These are phyloP conservation scores for Metaphire vulgaris DNA, from an alignment of 1,140 invertebrate species.

Conservation along the genomic window DNA sequence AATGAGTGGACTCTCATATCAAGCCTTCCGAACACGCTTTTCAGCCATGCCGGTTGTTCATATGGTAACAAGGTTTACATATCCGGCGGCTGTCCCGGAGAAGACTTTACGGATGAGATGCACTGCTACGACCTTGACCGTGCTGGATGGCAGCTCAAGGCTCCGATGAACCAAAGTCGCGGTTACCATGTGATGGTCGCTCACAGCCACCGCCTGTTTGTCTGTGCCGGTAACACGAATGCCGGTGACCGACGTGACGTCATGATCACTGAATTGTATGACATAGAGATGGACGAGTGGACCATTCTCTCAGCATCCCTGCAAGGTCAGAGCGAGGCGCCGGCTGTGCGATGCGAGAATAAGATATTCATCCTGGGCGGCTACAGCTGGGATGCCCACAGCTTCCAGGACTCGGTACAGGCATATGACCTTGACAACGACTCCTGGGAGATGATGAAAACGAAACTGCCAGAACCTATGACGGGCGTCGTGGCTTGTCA, in stretches of 20 bases:
- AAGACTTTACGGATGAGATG: conserved; percentile 30
- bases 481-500: conserved; percentile 29
- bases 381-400: conserved; percentile 31
- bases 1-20: conserved; percentile 29
- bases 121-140: conserved; percentile 25
- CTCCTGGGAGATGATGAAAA: conserved; percentile 22
- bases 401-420: conserved; percentile 31
- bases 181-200: conserved; percentile 31
- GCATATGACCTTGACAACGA: conserved; percentile 24
- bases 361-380: conserved; percentile 30
- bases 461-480: conserved; percentile 29
- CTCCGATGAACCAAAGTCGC: conserved; percentile 29
- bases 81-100: conserved; percentile 28
- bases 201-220: conserved; percentile 24
- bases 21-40: conserved; percentile 23
- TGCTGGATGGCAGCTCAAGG: conserved; percentile 26
- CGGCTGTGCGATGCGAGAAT: conserved; percentile 27
- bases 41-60: conserved; percentile 29
- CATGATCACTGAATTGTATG: conserved; percentile 28
- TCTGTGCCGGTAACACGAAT: conserved; percentile 31
- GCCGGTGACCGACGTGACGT: conserved; percentile 29
- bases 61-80: conserved; percentile 26
- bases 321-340: conserved; percentile 30
- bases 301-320: conserved; percentile 25
- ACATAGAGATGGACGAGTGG: conserved; percentile 30